Base-by-base conservation (phyloP, 2,888 invertebrate genomes). In the Lochmaea crataegi region DNA sequence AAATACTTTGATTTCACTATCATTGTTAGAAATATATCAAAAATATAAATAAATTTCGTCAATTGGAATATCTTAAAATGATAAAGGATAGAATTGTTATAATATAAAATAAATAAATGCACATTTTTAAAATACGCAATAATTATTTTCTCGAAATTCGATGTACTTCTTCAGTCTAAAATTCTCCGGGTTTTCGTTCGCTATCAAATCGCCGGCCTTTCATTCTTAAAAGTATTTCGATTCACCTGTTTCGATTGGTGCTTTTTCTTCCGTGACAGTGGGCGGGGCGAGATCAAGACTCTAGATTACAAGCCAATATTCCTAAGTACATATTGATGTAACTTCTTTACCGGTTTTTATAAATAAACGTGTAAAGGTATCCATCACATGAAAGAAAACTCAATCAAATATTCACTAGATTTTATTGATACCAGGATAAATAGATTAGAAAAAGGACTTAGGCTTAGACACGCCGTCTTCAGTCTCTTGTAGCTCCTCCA, bases 241-340 rank as follows among this genome's bases (percentile, higher is more conserved):
- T 80, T 74, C 77, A 77, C 78, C 76, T 79, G 78, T 81, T 82
- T 80, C 79, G 78, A 86, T 86, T 86, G 85, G 86, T 81, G 83
- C 80, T 76, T 77, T 78, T 79, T 82, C 83, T 86, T 84, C 84
- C 86, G 85, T 86, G 86, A 85, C 86, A 81, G 77, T 77, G 83
- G 86, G 85, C 84, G 85, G 83, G 78, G 74, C 72, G 65, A 41
- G 79, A 80, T 80, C 78, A 81, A 81, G 80, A 80, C 80, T 74
- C 65, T 71, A 53, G 81, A 81, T 80, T 80, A 79, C 76, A 65
- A 71, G 74, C 76, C 79, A 80, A 80, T 80, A 80, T 78, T 75
- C 60, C 78, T 79, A 77, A 81, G 81, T 76, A 75, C 60, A 63
- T 71, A 74, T 71, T 67, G 73, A 67, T 73, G 70, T 73, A 65